These are phyloP conservation scores for Poecile atricapillus DNA, from an alignment of 2,113 vertebrate genomes.

Conservation along the genomic window DNA sequence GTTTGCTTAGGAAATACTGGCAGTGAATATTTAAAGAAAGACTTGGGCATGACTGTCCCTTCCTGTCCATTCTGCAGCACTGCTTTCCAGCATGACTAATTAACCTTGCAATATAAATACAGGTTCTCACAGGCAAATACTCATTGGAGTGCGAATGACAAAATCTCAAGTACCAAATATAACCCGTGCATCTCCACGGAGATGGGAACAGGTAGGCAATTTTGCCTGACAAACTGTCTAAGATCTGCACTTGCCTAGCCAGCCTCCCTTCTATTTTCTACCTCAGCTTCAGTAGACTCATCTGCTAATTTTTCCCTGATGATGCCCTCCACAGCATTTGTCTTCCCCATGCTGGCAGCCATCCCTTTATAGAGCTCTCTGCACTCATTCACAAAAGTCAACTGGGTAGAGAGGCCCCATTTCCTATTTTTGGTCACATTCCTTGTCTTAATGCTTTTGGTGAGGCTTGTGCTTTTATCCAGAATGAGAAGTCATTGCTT, in stretches of 20 bases:
- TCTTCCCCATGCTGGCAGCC: neutral
- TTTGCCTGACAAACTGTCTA: neutral
- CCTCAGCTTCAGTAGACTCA: neutral
- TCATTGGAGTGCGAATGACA: neutral
- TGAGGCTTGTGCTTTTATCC: neutral
- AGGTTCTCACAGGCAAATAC: neutral
- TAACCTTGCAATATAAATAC: neutral
- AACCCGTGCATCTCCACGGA: neutral
- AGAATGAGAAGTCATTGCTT: neutral
- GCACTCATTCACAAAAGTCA: neutral
- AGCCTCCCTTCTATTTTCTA: neutral
- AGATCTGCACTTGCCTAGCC: neutral
- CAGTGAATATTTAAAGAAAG: neutral
- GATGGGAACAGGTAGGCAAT: conserved; percentile 3
- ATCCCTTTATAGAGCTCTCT: neutral
- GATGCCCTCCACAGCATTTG: neutral
- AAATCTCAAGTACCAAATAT: conserved; percentile 3
- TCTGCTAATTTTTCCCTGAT: neutral
- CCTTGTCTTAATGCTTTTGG: neutral
- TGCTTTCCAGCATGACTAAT: neutral
- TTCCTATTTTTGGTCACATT: neutral
- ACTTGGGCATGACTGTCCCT: neutral
- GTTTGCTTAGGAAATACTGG: neutral
- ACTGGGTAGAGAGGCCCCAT: neutral
- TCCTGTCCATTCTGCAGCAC: neutral